Conservation (phyloP, 2,113 vertebrate genomes). For the Diadophis punctatus region DNA sequence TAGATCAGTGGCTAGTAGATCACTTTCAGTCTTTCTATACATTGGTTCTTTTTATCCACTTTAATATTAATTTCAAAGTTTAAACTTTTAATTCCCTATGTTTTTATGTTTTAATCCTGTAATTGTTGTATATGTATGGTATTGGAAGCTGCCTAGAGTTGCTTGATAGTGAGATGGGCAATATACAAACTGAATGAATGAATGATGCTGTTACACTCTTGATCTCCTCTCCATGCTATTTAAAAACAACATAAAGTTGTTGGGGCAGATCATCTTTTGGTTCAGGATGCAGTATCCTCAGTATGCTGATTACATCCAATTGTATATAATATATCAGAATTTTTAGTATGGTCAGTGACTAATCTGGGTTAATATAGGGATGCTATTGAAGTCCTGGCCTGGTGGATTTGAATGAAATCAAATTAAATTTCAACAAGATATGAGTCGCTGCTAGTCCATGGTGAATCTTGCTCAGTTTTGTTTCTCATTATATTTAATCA, state of each 20-base stretch:
- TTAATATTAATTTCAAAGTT: no score
- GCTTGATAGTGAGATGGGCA: no score
- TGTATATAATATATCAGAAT: neutral
- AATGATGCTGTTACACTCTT: neutral
- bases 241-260: neutral
- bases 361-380: neutral
- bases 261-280: neutral
- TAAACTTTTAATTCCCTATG: no score
- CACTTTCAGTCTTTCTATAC: no score
- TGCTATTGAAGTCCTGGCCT: neutral
- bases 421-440: neutral
- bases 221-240: neutral
- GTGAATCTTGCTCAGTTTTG: neutral
- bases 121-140: no score
- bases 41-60: no score
- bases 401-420: neutral
- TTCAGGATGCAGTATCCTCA: neutral
- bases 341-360: neutral
- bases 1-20: neutral
- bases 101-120: no score
- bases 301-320: neutral
- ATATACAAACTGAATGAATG: no score
- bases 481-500: neutral
- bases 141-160: no score
- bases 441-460: neutral